Base-by-base conservation (phyloP, 1,140 invertebrate genomes). In the Aleiodes sp. region DNA sequence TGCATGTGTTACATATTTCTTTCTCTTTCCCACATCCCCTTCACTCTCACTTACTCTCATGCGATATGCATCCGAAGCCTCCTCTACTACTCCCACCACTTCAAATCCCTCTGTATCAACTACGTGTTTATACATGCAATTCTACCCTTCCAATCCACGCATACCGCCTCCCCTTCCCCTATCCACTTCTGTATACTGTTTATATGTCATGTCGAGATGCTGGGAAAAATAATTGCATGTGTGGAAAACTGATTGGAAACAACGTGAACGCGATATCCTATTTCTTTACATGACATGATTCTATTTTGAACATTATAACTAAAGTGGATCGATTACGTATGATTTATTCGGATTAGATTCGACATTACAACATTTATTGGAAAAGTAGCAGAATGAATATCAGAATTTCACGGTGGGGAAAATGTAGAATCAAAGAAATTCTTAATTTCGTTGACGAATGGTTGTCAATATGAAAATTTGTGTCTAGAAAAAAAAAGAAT, bases 201-300 rank as follows among this genome's bases (percentile, higher is more conserved):
- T 80, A 69, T 79, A 80, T 78, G 80, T 83, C 82, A 81, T 80
- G 83, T 84, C 78, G 82, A 84, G 82, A 81, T 72, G 80, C 79
- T 78, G 79, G 76, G 9, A 4, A 78, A 83, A 84, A 84, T 84
- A 83, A 83, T 83, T 80, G 78, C 79, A 78, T 78, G 76, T 77
- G 78, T 76, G 80, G 80, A 82, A 84, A 85, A 82, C 77, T 82
- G 79, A 82, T 84, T 83, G 76, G 82, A 76, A 80, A 84, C 80
- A 79, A 78, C 80, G 71, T 79, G 4, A 33, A 33, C 9, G 4
- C 9, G 9, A 33, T 4, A 33, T 4, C 4, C 9, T 33, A 4
- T 33, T 33, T 33, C 9, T 33, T 33, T 33, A n/a, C n/a, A n/a
- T n/a, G n/a, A n/a, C n/a, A n/a, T n/a, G n/a, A n/a, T n/a, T n/a